Conservation (phyloP, 1,140 invertebrate species). For the Cydia pomonella region DNA sequence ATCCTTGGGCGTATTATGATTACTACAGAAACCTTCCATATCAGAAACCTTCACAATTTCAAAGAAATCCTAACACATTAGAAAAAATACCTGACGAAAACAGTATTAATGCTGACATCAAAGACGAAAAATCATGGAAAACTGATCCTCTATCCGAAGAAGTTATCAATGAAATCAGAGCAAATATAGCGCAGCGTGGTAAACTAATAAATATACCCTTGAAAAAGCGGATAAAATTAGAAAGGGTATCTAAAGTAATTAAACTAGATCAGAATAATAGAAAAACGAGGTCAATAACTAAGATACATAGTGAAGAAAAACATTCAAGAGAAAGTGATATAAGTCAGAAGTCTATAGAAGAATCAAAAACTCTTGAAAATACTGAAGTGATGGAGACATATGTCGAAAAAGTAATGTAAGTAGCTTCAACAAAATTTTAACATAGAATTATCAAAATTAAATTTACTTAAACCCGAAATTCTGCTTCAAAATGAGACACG, state of each 20-base stretch:
- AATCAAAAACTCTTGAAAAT: neutral
- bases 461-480: neutral
- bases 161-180: constrained; percentile 62
- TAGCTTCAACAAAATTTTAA: constrained; percentile 40
- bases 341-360: neutral
- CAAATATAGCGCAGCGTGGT: constrained; percentile 53
- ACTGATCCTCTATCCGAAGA: constrained; percentile 52
- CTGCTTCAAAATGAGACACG: neutral
- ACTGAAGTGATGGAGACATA: constrained; percentile 49
- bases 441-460: constrained; percentile 8
- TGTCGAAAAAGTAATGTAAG: constrained; percentile 61
- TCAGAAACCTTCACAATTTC: neutral
- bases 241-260: constrained; percentile 61
- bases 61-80: neutral
- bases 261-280: constrained; percentile 59
- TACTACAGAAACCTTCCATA: constrained; percentile 37
- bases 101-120: constrained; percentile 31
- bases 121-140: constrained; percentile 51
- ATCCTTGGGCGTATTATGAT: constrained; percentile 51
- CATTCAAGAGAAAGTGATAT: neutral
- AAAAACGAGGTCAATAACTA: constrained; percentile 41
- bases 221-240: constrained; percentile 62
- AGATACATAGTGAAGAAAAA: neutral
- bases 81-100: neutral
- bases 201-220: constrained; percentile 52